Conservation (phyloP, 2,113 vertebrate genomes). For the Pseudopodoces humilis region DNA sequence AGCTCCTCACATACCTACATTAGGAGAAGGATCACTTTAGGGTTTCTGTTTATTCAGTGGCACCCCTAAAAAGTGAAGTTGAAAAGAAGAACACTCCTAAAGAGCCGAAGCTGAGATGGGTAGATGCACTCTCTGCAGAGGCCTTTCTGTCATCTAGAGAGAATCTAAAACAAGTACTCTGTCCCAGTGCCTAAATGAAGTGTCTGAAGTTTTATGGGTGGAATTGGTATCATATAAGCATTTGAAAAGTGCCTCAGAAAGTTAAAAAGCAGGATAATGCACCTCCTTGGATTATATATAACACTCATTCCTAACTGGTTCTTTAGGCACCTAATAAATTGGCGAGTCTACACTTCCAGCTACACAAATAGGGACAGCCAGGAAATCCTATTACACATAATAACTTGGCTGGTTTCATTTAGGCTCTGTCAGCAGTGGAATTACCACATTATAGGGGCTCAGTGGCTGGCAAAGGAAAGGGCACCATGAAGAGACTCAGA, state of each 20-base stretch:
- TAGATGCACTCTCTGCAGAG: neutral
- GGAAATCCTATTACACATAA: neutral
- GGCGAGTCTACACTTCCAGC: neutral
- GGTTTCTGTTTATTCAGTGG: neutral
- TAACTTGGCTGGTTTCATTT: neutral
- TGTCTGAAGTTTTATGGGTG: neutral
- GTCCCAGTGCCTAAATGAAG: neutral
- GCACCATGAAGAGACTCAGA: neutral
- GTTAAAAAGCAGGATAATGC: neutral
- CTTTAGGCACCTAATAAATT: neutral
- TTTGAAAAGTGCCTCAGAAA: neutral
- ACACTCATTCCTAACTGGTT: neutral
- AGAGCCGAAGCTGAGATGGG: neutral
- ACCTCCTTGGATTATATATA: neutral
- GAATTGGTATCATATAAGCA: neutral
- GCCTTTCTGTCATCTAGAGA: neutral
- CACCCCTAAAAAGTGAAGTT: neutral
- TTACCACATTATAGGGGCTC: neutral
- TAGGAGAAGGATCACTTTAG: neutral
- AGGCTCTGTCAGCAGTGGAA: neutral
- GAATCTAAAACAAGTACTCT: neutral
- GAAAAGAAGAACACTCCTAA: neutral
- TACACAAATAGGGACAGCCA: neutral
- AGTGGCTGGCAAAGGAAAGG: slow-evolving; percentile 1
- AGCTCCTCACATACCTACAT: neutral